Evolutionary conservation across 2,113 vertebrate species (phyloP).

Genomic region (Canis aureus): DNA sequence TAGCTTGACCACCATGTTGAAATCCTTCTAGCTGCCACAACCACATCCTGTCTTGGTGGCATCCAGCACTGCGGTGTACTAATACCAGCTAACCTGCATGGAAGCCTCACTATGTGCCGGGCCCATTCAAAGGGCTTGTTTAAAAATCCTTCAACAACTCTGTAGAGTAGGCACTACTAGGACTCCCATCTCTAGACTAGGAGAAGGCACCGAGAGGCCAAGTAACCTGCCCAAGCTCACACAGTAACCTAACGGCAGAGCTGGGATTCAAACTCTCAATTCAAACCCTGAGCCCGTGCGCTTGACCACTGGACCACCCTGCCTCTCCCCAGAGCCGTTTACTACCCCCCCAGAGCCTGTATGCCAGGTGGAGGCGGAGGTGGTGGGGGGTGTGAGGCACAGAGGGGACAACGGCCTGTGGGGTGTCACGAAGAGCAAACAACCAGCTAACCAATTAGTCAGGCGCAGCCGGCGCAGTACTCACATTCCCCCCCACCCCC

Average conservation of each 20-base stretch:
- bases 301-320: rapidly evolving
- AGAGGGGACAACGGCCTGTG: not conserved
- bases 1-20: not conserved
- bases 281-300: rapidly evolving
- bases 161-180: not conserved
- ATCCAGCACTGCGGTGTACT: not conserved
- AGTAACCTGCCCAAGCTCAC: not conserved
- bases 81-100: not conserved
- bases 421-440: not conserved
- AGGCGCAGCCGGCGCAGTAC: not conserved
- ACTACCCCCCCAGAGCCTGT: not conserved
- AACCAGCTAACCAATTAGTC: not conserved
- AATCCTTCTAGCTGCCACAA: not conserved
- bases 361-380: not conserved
- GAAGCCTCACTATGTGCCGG: not conserved
- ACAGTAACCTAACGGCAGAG: not conserved
- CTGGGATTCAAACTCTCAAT: not conserved
- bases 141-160: not conserved
- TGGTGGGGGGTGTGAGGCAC: not conserved
- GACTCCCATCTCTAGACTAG: not conserved
- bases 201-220: not conserved
- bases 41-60: not conserved
- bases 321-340: not conserved
- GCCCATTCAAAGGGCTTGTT: not conserved
- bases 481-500: not conserved